A percentile compares a stretch with the other conserved stretches of the same genome.
Evolutionary conservation across 23 tunicate genomes (phyloP).

Genomic region (Styela clava): DNA sequence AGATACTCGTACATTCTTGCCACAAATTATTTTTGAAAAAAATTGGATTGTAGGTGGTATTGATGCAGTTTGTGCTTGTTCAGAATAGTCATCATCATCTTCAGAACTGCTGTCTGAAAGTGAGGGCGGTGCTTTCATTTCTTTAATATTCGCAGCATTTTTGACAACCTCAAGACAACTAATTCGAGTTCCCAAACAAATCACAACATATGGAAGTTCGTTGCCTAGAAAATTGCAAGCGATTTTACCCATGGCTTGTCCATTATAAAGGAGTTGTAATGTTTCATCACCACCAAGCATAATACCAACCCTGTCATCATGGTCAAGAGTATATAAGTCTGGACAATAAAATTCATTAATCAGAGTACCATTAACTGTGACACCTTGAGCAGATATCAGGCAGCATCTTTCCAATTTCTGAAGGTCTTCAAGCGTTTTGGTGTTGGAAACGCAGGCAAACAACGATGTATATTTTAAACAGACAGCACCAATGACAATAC

Average conservation of each 20-base stretch:
- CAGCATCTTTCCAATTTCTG: not conserved
- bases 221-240: not conserved
- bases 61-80: not conserved
- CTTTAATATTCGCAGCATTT: not conserved
- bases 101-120: not conserved
- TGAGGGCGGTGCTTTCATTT: not conserved
- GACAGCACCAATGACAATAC: not conserved
- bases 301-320: not conserved
- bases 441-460: not conserved
- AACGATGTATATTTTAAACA: not conserved
- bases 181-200: conserved; percentile 5
- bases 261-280: not conserved
- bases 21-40: not conserved
- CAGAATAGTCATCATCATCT: not conserved
- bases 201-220: not conserved
- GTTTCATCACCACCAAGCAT: not conserved
- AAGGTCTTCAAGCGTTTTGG: not conserved
- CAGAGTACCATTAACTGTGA: not conserved
- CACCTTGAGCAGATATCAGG: not conserved
- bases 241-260: not conserved
- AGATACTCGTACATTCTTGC: conserved; percentile 5
- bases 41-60: not conserved
- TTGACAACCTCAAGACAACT: not conserved
- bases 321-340: not conserved
- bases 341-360: conserved; percentile 3